Evolutionary conservation across 2,797 vertebrate genomes (phyloP).

Genomic region (Pagetopsis macropterus): DNA sequence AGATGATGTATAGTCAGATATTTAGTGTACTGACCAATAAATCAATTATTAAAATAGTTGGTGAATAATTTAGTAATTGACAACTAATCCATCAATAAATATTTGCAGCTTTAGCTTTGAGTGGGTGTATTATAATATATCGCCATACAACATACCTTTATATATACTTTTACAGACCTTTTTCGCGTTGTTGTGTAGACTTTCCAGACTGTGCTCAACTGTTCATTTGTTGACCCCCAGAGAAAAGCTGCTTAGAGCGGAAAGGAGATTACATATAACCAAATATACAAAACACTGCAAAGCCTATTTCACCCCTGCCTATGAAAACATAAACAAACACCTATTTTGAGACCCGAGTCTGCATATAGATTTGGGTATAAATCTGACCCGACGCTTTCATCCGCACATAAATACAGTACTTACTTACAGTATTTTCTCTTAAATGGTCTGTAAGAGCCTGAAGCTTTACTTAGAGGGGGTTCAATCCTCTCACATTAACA

Average conservation of each 20-base stretch:
- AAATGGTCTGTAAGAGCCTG: conserved; percentile 40
- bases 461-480: conserved; percentile 44
- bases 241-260: conserved; percentile 73
- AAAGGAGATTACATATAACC: conserved; percentile 72
- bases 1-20: too few relatives aligned
- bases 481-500: conserved; percentile 31
- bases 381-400: conserved; percentile 25
- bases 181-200: not conserved
- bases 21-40: too few relatives aligned
- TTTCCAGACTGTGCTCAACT: conserved; percentile 34
- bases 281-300: conserved; percentile 61
- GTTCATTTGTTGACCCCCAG: conserved; percentile 57
- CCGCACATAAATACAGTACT: conserved; percentile 39
- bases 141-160: not conserved
- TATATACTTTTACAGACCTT: too few relatives aligned
- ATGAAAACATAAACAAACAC: conserved; percentile 26
- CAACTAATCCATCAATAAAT: too few relatives aligned
- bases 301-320: conserved; percentile 33
- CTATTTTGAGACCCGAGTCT: conserved; percentile 42
- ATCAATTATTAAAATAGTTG: too few relatives aligned
- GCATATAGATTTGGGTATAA: conserved; percentile 36
- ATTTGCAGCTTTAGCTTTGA: not conserved
- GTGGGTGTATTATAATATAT: not conserved
- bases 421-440: conserved; percentile 9
- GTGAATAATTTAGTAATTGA: too few relatives aligned